A percentile compares a stretch with the other conserved stretches of the same genome.
Evolutionary conservation across 2,113 vertebrate species (phyloP).

Genomic region (Ornithorhynchus anatinus): DNA sequence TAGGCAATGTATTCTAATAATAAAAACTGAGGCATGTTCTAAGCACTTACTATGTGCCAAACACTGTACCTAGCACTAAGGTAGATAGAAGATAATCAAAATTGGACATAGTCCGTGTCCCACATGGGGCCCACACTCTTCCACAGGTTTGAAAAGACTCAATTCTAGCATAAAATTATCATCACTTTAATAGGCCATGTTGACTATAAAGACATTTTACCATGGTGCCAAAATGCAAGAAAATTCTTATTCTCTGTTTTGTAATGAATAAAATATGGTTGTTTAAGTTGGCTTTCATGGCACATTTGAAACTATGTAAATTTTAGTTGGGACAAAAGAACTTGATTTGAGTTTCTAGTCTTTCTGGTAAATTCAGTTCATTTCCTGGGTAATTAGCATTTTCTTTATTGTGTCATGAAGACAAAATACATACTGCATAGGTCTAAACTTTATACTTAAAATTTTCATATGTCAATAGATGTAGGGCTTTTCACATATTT

Average conservation of each 20-base stretch:
- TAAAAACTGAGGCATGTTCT: too few species aligned
- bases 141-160: too few species aligned
- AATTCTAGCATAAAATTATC: too few species aligned
- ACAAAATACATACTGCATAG: background rate
- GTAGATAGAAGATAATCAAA: too few species aligned
- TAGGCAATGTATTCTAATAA: too few species aligned
- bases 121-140: too few species aligned
- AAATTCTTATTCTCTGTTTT: slow-evolving; percentile 3
- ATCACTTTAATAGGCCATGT: slow-evolving; percentile 27
- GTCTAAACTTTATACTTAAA: background rate
- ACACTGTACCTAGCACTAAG: too few species aligned
- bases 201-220: slow-evolving; percentile 36
- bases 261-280: slow-evolving; percentile 34
- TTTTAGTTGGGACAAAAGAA: slow-evolving; percentile 43
- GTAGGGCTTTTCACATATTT: too few species aligned
- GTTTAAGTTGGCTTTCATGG: slow-evolving; percentile 46
- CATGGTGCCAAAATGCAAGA: slow-evolving; percentile 12
- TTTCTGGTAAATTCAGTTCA: slow-evolving; percentile 35
- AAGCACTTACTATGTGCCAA: too few species aligned
- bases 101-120: too few species aligned
- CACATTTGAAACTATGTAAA: slow-evolving; percentile 57
- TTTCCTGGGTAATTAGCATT: slow-evolving; percentile 37
- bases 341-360: slow-evolving; percentile 47
- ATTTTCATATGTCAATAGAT: background rate
- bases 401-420: slow-evolving; percentile 32